phyloP scores from a whole-genome alignment of 2,888 invertebrate species.

The Andricus quercusramuli region DNA sequence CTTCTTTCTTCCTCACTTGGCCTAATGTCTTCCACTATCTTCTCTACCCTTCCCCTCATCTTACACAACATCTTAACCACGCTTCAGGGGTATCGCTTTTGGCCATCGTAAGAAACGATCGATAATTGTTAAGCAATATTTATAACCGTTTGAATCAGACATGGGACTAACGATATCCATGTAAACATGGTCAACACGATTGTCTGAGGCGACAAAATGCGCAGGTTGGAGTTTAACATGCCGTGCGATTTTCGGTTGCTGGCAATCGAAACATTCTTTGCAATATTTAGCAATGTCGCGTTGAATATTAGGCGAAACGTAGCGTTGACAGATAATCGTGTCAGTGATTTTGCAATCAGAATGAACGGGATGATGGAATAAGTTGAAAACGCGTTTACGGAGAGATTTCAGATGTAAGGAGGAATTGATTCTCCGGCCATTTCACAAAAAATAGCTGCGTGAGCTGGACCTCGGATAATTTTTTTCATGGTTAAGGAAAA shows the following conservation, averaged over 20 bases:
- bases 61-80: too few relatives aligned
- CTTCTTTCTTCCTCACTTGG: too few relatives aligned
- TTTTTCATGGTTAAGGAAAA: too few relatives aligned
- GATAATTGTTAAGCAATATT: too few relatives aligned
- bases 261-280: background rate
- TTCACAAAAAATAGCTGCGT: constrained; percentile 46
- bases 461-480: too few relatives aligned
- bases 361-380: constrained; percentile 47
- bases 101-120: too few relatives aligned
- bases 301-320: background rate
- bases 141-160: constrained; percentile 53
- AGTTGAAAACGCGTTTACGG: background rate
- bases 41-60: too few relatives aligned
- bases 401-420: constrained; percentile 45
- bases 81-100: too few relatives aligned
- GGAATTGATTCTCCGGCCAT: too few relatives aligned
- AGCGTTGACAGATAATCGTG: background rate
- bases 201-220: constrained; percentile 57
- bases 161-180: constrained; percentile 77
- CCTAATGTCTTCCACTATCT: too few relatives aligned
- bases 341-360: constrained; percentile 45
- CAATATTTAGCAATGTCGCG: background rate
- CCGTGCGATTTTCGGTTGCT: background rate
- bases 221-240: background rate
- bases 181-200: constrained; percentile 74